phyloP scores from a whole-genome alignment of 2,888 invertebrate species.

The Piscicola geometra region DNA sequence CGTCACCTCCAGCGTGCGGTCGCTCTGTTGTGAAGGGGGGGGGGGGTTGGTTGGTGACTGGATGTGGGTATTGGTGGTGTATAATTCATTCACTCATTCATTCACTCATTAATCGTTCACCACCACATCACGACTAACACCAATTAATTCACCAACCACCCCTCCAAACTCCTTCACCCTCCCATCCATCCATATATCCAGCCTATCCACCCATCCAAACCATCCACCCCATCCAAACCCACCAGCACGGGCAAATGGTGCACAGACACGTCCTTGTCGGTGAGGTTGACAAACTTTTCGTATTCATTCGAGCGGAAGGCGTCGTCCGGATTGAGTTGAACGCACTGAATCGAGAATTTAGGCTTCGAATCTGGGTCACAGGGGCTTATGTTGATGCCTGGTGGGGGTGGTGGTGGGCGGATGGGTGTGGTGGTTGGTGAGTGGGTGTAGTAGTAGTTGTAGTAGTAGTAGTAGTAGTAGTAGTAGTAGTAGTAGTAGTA shows the following conservation, averaged over 20 bases:
- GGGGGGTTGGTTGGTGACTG: neutral
- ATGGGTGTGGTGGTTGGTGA: neutral
- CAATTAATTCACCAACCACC: too few species aligned
- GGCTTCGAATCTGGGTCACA: constrained; percentile 62
- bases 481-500: constrained; percentile 1
- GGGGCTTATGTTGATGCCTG: constrained; percentile 46
- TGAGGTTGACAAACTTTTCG: constrained; percentile 66
- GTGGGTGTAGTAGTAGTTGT: neutral
- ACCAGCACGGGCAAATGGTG: constrained; percentile 74
- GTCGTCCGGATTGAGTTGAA: constrained; percentile 76
- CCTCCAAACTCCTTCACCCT: too few species aligned
- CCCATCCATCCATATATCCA: too few species aligned
- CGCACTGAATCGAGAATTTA: constrained; percentile 79
- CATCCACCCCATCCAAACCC: too few species aligned
- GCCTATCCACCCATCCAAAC: too few species aligned
- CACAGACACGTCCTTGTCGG: constrained; percentile 67
- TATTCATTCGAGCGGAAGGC: constrained; percentile 71
- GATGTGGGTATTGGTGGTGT: neutral
- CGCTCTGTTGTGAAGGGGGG: constrained; percentile 45
- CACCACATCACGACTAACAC: neutral
- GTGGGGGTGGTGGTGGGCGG: neutral
- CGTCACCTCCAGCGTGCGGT: constrained; percentile 73
- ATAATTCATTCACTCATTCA: too few species aligned
- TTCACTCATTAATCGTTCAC: too few species aligned
- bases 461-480: neutral